These are phyloP conservation scores for Dicerorhinus sumatrensis DNA, from an alignment of 2,113 vertebrate species.

Conservation along the genomic window DNA sequence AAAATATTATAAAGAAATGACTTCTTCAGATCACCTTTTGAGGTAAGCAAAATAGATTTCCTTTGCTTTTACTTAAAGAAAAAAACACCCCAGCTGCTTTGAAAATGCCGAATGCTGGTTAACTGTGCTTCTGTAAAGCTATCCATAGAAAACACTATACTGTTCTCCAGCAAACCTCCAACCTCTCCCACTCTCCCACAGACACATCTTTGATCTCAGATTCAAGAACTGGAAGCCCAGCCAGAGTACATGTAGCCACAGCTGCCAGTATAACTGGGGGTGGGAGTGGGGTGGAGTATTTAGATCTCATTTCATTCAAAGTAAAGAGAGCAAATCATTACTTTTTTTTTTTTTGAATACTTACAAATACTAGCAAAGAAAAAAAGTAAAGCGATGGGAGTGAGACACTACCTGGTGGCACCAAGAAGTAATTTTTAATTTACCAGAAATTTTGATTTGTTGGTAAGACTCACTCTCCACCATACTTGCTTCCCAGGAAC, in stretches of 20 bases:
- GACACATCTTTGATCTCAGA: background rate
- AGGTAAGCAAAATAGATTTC: slow-evolving; percentile 12
- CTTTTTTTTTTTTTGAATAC: background rate
- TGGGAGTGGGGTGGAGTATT: background rate
- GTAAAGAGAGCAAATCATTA: background rate
- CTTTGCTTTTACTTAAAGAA: background rate
- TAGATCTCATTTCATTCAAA: background rate
- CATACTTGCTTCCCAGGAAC: background rate
- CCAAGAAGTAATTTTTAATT: background rate
- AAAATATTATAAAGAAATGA: slow-evolving; percentile 38
- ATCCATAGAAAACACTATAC: background rate
- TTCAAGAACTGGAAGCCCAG: background rate
- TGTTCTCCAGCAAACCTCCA: background rate
- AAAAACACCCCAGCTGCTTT: background rate
- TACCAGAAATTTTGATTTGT: background rate
- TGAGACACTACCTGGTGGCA: background rate
- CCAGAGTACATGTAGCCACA: background rate
- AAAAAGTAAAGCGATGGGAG: background rate
- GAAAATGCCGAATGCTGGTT: slow-evolving; percentile 22
- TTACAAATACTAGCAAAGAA: background rate
- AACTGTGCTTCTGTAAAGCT: slow-evolving; percentile 5
- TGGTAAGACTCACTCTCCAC: background rate
- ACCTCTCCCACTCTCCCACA: background rate
- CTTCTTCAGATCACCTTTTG: background rate
- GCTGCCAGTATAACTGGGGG: background rate